Base-by-base conservation (phyloP, 2,888 invertebrate species). In the Lasioglossum zephyrum region DNA sequence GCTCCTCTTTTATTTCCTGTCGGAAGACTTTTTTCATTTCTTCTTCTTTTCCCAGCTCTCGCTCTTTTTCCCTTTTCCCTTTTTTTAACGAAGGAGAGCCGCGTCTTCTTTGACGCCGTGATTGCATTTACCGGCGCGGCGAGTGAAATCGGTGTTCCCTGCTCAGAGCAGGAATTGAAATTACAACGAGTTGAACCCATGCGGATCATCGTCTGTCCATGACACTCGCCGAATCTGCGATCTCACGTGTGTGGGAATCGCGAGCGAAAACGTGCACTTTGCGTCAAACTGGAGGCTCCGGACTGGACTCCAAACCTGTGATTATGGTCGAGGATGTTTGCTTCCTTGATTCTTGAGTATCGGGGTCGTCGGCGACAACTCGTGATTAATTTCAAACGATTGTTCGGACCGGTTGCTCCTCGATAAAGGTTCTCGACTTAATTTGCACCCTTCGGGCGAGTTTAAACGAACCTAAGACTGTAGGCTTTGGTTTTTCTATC, bases 71-170 rank as follows among this genome's bases (percentile, higher is more conserved):
- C 36, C 2, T 16, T 9, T 63, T 31, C 22, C 16, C 6, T 9
- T 63, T 31, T 66, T 66, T 66, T 66, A n/a, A 72, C 41, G 70
- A 79, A 44, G 53, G 41, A 53, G 57, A 60, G 3, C 49, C 76
- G 88, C 77, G 78, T 75, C 73, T 69, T 70, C 84, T 87, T 88
- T 85, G 88, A 88, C 86, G 70, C 73, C 74, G 84, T 89, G 87
- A 89, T 89, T 89, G 82, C 84, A 81, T 88, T 87, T 75, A 39
- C 73, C 73, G 77, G 77, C 44, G 81, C 73, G 77, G 77, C 44
- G 81, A 77, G 79, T 76, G 72, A 77, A 81, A 87, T 82, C 69
- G 74, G 47, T n/a, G 77, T 11, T 41, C 18, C 8, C 8, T 63
- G 3, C n/a, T 31, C 3, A 4, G 18, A 9, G 36, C 44, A n/a